These are phyloP conservation scores for Lithosia quadra DNA, from an alignment of 2,888 invertebrate genomes.

Conservation along the genomic window DNA sequence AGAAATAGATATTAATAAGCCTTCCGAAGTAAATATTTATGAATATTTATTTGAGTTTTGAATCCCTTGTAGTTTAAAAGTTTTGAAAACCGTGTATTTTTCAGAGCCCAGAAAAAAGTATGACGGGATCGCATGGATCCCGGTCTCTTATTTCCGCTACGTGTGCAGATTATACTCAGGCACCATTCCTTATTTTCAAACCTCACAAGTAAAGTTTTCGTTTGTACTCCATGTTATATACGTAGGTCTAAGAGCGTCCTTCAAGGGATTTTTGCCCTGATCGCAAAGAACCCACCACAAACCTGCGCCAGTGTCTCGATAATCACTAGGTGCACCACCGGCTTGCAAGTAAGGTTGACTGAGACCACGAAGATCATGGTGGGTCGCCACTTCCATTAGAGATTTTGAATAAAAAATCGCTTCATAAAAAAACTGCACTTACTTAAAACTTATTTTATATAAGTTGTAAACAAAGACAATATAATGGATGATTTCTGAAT, in stretches of 20 bases:
- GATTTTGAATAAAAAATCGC: too few species aligned
- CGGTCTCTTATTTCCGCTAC: slow-evolving; percentile 71
- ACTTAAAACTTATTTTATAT: not conserved
- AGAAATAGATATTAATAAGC: slow-evolving; percentile 49
- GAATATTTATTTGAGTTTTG: not conserved
- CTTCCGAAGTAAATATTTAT: slow-evolving; percentile 61
- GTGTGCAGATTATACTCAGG: slow-evolving; percentile 60
- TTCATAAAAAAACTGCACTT: too few species aligned
- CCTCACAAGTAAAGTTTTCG: slow-evolving; percentile 68
- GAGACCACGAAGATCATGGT: too few species aligned
- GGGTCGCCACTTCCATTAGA: too few species aligned
- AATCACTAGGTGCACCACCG: too few species aligned
- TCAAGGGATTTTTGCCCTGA: not conserved
- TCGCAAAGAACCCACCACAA: too few species aligned
- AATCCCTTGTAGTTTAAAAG: not conserved
- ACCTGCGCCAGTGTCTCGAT: too few species aligned
- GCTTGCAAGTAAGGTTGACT: too few species aligned
- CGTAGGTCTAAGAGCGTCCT: too few species aligned
- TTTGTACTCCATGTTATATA: not conserved
- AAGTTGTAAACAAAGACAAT: too few species aligned
- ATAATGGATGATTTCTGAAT: too few species aligned
- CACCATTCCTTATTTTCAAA: slow-evolving; percentile 65
- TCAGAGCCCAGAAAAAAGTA: slow-evolving; percentile 76
- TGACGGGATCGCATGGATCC: slow-evolving; percentile 77
- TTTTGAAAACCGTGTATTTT: slow-evolving; percentile 8